phyloP scores from a whole-genome alignment of 2,888 invertebrate genomes.

The Cybosia mesomella region DNA sequence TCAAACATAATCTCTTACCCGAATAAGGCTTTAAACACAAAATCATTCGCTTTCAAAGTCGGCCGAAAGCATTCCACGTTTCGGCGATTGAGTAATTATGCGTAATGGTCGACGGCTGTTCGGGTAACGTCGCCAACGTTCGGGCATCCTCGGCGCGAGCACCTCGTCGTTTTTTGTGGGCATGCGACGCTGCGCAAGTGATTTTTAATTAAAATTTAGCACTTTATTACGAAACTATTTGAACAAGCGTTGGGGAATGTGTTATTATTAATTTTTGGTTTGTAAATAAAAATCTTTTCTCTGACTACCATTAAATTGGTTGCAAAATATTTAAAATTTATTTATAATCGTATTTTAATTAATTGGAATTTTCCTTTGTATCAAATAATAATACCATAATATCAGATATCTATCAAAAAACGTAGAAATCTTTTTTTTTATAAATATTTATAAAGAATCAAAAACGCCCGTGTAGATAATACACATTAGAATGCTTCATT shows the following conservation, averaged over 20 bases:
- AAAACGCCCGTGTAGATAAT: no score
- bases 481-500: background rate
- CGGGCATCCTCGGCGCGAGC: conserved; percentile 67
- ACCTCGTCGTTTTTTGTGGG: conserved; percentile 65
- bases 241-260: conserved; percentile 42
- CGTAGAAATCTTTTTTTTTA: no score
- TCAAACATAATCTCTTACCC: conserved; percentile 51
- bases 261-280: conserved; percentile 2
- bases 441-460: no score
- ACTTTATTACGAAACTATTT: conserved; percentile 80
- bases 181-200: conserved; percentile 58
- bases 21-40: conserved; percentile 52
- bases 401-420: no score
- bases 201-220: conserved; percentile 83
- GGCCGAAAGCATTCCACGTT: conserved; percentile 64
- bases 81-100: conserved; percentile 76
- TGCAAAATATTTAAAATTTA: background rate
- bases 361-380: background rate
- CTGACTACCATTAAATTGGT: background rate
- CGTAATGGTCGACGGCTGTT: conserved; percentile 61
- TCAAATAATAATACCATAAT: no score
- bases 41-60: conserved; percentile 50
- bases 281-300: background rate
- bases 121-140: conserved; percentile 62
- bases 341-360: background rate